These are phyloP conservation scores for Pseudorectes ferrugineus DNA, from an alignment of 2,113 vertebrate species.

Conservation along the genomic window DNA sequence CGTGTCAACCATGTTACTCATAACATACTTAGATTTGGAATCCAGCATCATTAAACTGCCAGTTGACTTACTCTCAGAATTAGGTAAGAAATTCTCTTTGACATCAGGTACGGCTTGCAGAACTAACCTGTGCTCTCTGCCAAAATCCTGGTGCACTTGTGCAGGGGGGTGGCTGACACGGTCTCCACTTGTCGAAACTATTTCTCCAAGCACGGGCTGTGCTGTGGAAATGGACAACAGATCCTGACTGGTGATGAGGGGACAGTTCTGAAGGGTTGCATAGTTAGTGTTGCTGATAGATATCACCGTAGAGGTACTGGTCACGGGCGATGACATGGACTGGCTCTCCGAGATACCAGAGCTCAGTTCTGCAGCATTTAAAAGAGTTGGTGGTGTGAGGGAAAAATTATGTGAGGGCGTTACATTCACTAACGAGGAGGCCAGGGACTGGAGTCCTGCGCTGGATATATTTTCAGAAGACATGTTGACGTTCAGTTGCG, in stretches of 20 bases:
- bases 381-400: slow-evolving; percentile 70
- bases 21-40: slow-evolving; percentile 81
- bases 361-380: slow-evolving; percentile 75
- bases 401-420: slow-evolving; percentile 73
- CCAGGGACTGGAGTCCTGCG: slow-evolving; percentile 70
- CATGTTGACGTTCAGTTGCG: slow-evolving; percentile 80
- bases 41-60: slow-evolving; percentile 76
- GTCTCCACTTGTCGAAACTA: slow-evolving; percentile 60
- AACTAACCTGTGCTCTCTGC: slow-evolving; percentile 76
- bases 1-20: slow-evolving; percentile 83
- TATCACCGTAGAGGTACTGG: slow-evolving; percentile 82
- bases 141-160: slow-evolving; percentile 78
- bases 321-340: slow-evolving; percentile 67
- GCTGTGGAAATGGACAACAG: slow-evolving; percentile 73
- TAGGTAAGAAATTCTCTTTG: slow-evolving; percentile 85
- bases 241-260: slow-evolving; percentile 77
- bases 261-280: slow-evolving; percentile 80
- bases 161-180: slow-evolving; percentile 63
- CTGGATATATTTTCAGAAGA: slow-evolving; percentile 74
- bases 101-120: slow-evolving; percentile 81
- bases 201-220: slow-evolving; percentile 68
- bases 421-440: slow-evolving; percentile 75
- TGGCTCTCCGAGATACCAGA: slow-evolving; percentile 73
- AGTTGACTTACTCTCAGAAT: slow-evolving; percentile 79
- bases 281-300: slow-evolving; percentile 82